Evolutionary conservation across 2,113 vertebrate species (phyloP).

Genomic region (Chionis minor): DNA sequence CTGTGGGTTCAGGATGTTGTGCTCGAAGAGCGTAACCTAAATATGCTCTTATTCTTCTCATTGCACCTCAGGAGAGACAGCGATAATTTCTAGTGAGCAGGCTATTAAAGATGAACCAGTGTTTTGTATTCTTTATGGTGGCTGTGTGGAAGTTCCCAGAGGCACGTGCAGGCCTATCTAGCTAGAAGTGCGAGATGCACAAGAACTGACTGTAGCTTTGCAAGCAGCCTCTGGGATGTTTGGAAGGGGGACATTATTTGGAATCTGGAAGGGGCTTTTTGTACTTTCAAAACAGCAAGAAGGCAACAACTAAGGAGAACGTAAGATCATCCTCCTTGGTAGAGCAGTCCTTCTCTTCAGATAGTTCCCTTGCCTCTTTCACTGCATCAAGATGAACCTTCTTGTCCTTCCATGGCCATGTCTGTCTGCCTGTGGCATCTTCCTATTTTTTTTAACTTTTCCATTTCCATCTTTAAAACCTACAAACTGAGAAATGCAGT

Average conservation of each 20-base stretch:
- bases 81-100: background rate
- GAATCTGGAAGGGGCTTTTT: background rate
- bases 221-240: background rate
- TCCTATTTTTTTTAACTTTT: background rate
- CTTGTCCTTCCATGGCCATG: background rate
- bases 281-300: background rate
- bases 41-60: background rate
- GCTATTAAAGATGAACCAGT: background rate
- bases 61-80: background rate
- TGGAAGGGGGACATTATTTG: background rate
- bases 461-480: background rate
- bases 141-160: background rate
- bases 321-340: background rate
- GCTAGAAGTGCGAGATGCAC: background rate
- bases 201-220: background rate
- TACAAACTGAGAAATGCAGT: background rate
- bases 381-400: background rate
- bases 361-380: background rate
- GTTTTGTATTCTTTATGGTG: background rate
- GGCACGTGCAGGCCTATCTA: background rate
- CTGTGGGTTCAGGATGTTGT: background rate
- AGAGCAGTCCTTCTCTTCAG: background rate
- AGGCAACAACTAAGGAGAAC: background rate
- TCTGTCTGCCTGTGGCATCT: background rate
- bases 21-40: background rate